Percentiles rank a stretch among this genome's conserved stretches.
phyloP scores from a whole-genome alignment of 2,113 vertebrate genomes.

The Calidris pugnax region DNA sequence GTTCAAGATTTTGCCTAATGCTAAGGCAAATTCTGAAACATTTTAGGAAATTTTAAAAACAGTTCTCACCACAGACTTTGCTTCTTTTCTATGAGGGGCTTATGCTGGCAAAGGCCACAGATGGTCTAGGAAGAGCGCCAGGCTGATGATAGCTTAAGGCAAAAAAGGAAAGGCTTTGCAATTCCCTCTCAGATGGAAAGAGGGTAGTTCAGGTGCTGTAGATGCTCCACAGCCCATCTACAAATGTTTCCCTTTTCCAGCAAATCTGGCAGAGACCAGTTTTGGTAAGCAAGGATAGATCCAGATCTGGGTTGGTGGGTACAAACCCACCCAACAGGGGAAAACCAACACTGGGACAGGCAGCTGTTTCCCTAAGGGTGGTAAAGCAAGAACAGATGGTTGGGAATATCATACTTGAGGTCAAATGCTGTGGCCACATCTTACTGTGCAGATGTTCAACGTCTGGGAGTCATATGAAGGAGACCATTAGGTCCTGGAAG shows the following conservation, averaged over 20 bases:
- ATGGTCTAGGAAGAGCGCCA: not conserved
- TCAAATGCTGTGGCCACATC: not conserved
- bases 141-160: not conserved
- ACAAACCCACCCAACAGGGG: not conserved
- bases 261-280: not conserved
- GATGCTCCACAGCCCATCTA: not conserved
- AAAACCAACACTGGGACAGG: not conserved
- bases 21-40: not conserved
- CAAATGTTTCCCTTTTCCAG: not conserved
- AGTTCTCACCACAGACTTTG: not conserved
- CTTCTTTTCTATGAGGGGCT: not conserved
- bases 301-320: not conserved
- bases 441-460: not conserved
- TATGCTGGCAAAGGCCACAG: not conserved
- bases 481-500: not conserved
- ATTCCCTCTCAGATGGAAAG: not conserved
- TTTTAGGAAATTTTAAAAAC: accelerated
- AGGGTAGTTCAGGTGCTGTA: not conserved
- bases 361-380: not conserved
- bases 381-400: not conserved
- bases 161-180: not conserved
- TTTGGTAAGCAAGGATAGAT: not conserved
- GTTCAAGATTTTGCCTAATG: not conserved
- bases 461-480: not conserved
- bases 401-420: not conserved